Percentiles rank a stretch among this genome's conserved stretches.
Evolutionary conservation across 2,797 vertebrate genomes (phyloP).

Genomic region (Labroides dimidiatus): DNA sequence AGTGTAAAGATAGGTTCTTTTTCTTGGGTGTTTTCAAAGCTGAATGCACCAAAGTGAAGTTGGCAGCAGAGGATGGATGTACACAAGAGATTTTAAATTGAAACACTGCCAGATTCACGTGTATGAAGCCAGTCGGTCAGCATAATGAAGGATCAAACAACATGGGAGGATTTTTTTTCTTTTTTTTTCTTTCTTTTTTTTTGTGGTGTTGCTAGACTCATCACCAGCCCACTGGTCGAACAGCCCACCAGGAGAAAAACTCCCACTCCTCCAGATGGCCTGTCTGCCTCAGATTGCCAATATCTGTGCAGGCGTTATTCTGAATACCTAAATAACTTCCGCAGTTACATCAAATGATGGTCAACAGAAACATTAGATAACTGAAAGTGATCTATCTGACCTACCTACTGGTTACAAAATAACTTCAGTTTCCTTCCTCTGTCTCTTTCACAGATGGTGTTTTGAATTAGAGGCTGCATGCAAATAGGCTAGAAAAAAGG

Average conservation of each 20-base stretch:
- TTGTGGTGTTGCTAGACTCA: constrained; percentile 54
- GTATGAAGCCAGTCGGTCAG: constrained; percentile 30
- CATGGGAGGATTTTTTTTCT: constrained; percentile 12
- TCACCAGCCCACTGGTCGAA: constrained; percentile 47
- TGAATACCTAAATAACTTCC: constrained; percentile 45
- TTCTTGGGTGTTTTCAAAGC: constrained; percentile 5
- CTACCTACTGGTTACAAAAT: constrained; percentile 1
- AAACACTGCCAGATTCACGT: constrained; percentile 44
- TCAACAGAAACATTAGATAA: not conserved
- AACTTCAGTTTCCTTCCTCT: not conserved
- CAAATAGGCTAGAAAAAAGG: not conserved
- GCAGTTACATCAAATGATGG: constrained; percentile 19
- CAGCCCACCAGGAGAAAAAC: constrained; percentile 67
- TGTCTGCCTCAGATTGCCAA: constrained; percentile 63
- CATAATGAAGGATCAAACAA: constrained; percentile 39
- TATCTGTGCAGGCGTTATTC: constrained; percentile 47
- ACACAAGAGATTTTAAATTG: constrained; percentile 33
- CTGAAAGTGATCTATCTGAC: not conserved
- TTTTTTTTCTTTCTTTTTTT: constrained; percentile 18
- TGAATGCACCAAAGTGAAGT: constrained; percentile 17
- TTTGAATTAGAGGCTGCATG: not conserved
- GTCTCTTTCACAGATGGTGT: constrained; percentile 12
- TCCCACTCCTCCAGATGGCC: constrained; percentile 74
- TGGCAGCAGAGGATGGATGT: constrained; percentile 10
- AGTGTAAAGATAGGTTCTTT: not conserved